Evolutionary conservation across 2,797 vertebrate species (phyloP), one percentile per base, ranked within the genome.

Genomic region (Gouania willdenowi): DNA sequence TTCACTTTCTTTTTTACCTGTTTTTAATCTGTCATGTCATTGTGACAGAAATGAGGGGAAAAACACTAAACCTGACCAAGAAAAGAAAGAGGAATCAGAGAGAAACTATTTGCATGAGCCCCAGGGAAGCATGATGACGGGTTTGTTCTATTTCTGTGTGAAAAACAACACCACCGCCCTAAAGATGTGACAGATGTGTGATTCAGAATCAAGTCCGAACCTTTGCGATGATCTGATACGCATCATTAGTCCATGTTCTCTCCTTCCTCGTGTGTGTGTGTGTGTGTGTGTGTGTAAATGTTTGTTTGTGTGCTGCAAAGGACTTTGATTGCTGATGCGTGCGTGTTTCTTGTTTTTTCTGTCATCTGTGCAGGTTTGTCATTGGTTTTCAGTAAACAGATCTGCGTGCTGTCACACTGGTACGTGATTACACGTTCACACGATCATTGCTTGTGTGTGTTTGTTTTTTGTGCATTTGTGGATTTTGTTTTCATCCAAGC

Each of bases 81-180:
- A 26, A 38, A 27, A 26, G 12, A 14, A 36, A 9, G 31, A 11
- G 36, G 8, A 58, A 59, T 56, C 40, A 66, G 33, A 57, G 26
- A 34, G 24, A 44, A 44, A 20, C 11, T 46, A 67, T 77, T 72
- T 69, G 57, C 70, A 72, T 71, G 66, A 59, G 53, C 55, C 55
- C 41, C 40, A 20, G 29, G 49, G 29, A 38, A 32, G 33, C 33
- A 34, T 17, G 21, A 26, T 19, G 16, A 17, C 6, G 1, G 4
- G n/a, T 20, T 2, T 5, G 43, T 61, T 64, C 61, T 56, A 59
- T 75, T 71, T 73, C 40, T 44, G 61, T 70, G 26, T 6, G 22
- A 62, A 17, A 20, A 51, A 33, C 71, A 66, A 58, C 42, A 66
- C 59, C 59, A 21, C 45, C 45, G 34, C 68, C 64, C 41, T 71